Evolutionary conservation across 2,797 vertebrate genomes (phyloP), one percentile per base, ranked within the genome.

Genomic region (Triplophysa yarkandensis): DNA sequence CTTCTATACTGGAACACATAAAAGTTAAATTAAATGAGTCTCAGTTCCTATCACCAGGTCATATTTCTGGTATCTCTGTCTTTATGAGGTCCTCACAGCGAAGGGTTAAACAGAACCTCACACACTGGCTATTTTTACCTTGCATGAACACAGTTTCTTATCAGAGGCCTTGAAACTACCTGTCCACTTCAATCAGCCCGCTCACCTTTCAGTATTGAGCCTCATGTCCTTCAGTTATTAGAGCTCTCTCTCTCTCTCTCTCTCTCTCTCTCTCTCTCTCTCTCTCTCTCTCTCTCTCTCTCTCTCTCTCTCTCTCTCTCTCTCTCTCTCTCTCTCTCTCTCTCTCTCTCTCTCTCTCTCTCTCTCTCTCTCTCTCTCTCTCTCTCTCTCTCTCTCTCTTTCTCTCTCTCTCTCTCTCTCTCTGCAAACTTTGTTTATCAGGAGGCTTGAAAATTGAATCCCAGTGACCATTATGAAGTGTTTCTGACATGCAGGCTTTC

Each of bases 141-240:
- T 81, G 81, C 74, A 81, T 82, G 81, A 88, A 86, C 86, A 85
- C 76, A 52, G 82, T 84, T 87, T 83, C 76, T 85, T 84, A 88
- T 86, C 87, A 85, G 72, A 80, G 81, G 88, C 88, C 87, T 90
- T 88, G 86, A 91, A 90, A 89, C 87, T 90, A 91, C 88, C 89
- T 90, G 91, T 92, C 90, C 72, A 90, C 87, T 87, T 88, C 88
- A 89, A 91, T 93, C 90, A 90, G 86, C 84, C 71, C 82, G 64
- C 55, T 85, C 80, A 74, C 84, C 79, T 88, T 88, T 90, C 86
- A 82, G 72, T 63, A 84, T 85, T 89, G 85, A 82, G 77, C 68
- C 86, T 85, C 87, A 91, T 85, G 85, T 87, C 86, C 85, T 84
- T 84, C 73, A 85, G 88, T 90, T 91, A 91, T 91, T 89, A 90